Base-by-base conservation (phyloP, 2,888 invertebrate species). In the Melinopterus prodromus region DNA sequence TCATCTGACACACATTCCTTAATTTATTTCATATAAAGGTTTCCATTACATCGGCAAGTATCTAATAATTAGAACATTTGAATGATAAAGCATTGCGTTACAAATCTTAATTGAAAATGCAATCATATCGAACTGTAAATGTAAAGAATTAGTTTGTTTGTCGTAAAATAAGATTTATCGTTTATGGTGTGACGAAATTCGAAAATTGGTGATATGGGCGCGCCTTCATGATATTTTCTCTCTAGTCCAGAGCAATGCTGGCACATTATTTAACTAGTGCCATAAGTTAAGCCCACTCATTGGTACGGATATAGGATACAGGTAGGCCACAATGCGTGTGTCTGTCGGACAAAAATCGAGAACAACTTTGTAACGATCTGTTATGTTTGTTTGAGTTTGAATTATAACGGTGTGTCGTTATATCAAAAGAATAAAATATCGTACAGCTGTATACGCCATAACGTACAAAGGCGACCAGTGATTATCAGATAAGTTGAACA, bases 41-140 rank as follows among this genome's bases (percentile, higher is more conserved):
- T 53, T 53, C 5, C 12, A 53, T 53, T 53, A 53, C 12, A 12
- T 53, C 1, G 9, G 9, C 5, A 53, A 3, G 26, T 26, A 53
- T 53, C 53, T 53, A 12, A 53, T 53, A 3, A 53, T 53, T 53
- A 53, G 5, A 53, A 53, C 7, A 53, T 53, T 53, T 53, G 53
- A 53, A 53, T 53, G 7, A 53, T 7, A 53, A 53, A 9, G 12
- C 53, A 9, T 53, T 53, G 5, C 53, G 12, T 53, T 53, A 53
- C 26, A 26, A 26, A 26, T 76, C 76, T 81, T 81, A 81, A 79
- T 78, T 81, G 26, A 26, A 26, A 26, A 26, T 26, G 26, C 26
- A 26, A 26, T 26, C 26, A 26, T 26, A 26, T 26, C 1, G 26
- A 26, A 26, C 26, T 26, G 3, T 3, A 26, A 26, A 2, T 1